Evolutionary conservation across 2,888 invertebrate species (phyloP).

Genomic region (Theretra japonica): DNA sequence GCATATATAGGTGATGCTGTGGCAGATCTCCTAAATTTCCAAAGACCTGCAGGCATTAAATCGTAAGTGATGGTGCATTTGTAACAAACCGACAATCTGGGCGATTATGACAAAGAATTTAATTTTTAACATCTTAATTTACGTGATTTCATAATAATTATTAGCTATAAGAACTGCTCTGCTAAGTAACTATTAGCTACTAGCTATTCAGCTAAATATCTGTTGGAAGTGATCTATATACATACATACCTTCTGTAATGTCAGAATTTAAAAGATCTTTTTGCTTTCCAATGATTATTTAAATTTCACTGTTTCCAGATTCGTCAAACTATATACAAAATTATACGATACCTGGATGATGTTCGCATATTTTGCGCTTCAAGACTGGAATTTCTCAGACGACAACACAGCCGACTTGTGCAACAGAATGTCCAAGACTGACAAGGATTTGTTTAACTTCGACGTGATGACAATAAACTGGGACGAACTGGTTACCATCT

Average conservation of each 20-base stretch:
- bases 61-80: slow-evolving; percentile 4
- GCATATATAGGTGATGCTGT: slow-evolving; percentile 35
- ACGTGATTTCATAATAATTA: too few relatives aligned
- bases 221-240: too few relatives aligned
- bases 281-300: too few relatives aligned
- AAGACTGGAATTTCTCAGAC: slow-evolving; percentile 34
- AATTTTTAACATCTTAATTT: too few relatives aligned
- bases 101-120: too few relatives aligned
- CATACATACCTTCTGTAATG: too few relatives aligned
- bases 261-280: too few relatives aligned
- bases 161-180: too few relatives aligned
- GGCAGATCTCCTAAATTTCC: background rate
- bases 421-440: slow-evolving; percentile 35
- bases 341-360: slow-evolving; percentile 33
- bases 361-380: slow-evolving; percentile 34
- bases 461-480: slow-evolving; percentile 35
- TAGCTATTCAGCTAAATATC: too few relatives aligned
- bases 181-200: too few relatives aligned
- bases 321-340: slow-evolving; percentile 37
- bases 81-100: too few relatives aligned
- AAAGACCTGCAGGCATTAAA: slow-evolving; percentile 26
- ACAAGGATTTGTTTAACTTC: slow-evolving; percentile 41
- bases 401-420: slow-evolving; percentile 22
- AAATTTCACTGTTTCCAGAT: slow-evolving; percentile 34
- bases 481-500: background rate